These are phyloP conservation scores for Iguana delicatissima DNA, from an alignment of 2,797 vertebrate genomes.

Conservation along the genomic window DNA sequence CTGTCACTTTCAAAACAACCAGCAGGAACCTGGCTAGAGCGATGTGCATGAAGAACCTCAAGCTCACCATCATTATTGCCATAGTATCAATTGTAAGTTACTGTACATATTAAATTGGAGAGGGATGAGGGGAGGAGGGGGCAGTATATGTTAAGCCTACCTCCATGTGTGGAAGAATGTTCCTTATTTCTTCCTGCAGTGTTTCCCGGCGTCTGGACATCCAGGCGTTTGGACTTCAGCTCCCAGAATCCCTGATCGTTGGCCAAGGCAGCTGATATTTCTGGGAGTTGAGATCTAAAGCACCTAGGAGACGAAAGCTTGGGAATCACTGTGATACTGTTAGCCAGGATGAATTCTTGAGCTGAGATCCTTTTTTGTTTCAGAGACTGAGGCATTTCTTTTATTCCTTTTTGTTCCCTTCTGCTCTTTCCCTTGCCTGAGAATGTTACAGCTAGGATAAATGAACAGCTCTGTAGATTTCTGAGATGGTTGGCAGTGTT, in stretches of 20 bases:
- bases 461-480: not conserved
- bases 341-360: not conserved
- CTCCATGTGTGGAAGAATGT: not conserved
- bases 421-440: not conserved
- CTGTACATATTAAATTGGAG: not conserved
- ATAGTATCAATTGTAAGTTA: constrained; percentile 91
- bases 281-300: no score
- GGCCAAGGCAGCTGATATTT: no score
- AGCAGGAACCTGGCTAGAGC: constrained; percentile 97
- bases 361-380: not conserved
- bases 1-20: constrained; percentile 97
- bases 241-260: no score
- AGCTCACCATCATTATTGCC: constrained; percentile 91
- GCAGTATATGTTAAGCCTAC: not conserved
- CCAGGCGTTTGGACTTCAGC: no score
- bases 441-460: not conserved
- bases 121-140: no score
- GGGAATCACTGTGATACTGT: no score
- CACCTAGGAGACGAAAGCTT: no score
- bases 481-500: not conserved
- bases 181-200: not conserved
- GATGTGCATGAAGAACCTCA: constrained; percentile 99
- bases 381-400: not conserved
- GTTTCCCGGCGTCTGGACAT: no score
- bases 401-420: not conserved